phyloP scores from a whole-genome alignment of 1,140 invertebrate species.

The Bombus breviceps region DNA sequence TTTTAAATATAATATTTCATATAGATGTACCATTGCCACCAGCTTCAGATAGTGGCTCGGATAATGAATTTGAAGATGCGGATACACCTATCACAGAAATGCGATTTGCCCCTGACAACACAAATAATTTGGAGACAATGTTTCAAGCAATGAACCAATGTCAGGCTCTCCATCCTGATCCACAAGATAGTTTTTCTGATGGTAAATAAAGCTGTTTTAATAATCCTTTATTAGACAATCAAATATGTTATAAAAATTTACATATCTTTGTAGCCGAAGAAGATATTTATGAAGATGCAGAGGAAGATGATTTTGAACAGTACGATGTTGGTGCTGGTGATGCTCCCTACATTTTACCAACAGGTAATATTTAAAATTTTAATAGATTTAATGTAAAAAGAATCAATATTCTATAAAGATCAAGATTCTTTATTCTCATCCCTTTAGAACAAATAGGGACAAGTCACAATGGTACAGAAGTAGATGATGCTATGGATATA shows the following conservation, averaged over 20 bases:
- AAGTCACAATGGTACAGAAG: conserved; percentile 75
- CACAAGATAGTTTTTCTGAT: conserved; percentile 84
- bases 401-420: conserved; percentile 3
- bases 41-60: conserved; percentile 78
- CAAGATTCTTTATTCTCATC: conserved; percentile 18
- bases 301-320: conserved; percentile 79
- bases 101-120: conserved; percentile 87
- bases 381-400: not conserved
- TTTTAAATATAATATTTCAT: conserved; percentile 31
- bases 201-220: conserved; percentile 66
- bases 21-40: conserved; percentile 71
- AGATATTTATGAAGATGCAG: conserved; percentile 83
- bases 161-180: conserved; percentile 87
- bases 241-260: conserved; percentile 5
- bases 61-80: conserved; percentile 82
- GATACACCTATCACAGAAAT: conserved; percentile 85
- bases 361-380: conserved; percentile 68
- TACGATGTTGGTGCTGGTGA: conserved; percentile 76
- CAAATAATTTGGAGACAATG: conserved; percentile 84
- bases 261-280: conserved; percentile 74
- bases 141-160: conserved; percentile 88
- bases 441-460: conserved; percentile 73
- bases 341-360: conserved; percentile 75
- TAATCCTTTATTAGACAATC: not conserved
- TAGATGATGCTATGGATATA: conserved; percentile 81